Base-by-base conservation (phyloP, 2,888 invertebrate species). In the Nymphalis urticae region DNA sequence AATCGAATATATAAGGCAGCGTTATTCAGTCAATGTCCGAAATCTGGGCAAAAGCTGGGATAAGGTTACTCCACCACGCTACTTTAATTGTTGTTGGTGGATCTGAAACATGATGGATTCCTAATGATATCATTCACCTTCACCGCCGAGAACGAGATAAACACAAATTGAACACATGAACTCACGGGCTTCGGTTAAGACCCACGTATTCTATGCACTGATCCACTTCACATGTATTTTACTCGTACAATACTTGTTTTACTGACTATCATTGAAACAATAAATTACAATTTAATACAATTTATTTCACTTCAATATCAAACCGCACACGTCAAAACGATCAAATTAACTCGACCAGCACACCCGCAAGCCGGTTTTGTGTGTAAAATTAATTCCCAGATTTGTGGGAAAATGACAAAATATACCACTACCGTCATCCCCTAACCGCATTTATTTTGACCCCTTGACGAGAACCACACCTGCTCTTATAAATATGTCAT, bases 361-460 rank as follows among this genome's bases (percentile, higher is more conserved):
- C 47, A 50, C 50, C 64, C 70, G 64, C 64, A n/a, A 59, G 21
- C 21, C 21, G 68, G 68, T 32, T 58, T 42, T 62, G 53, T 60
- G 81, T 72, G 72, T 75, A 73, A 78, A 82, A 82, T 81, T 81
- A 82, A 83, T 81, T 80, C 76, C 70, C 73, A 82, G 81, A 83
- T 82, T 84, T 76, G 70, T 13, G 73, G 75, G 70, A 62, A 73
- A 75, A 76, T 79, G 81, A 76, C 74, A 72, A 74, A 79, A 77
- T 79, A 76, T 76, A 77, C 75, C 27, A 32, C 27, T 6, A 32
- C 27, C 27, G 76, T 3, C 42, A 42, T 77, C 74, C 76, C 75
- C 71, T 75, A 76, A 73, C 78, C 77, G 76, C 79, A 80, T 82
- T 83, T 79, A 81, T 80, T 75, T 62, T 67, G 61, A 66, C 48